Conservation (phyloP, 2,797 vertebrate genomes). For the Alosa sapidissima region DNA sequence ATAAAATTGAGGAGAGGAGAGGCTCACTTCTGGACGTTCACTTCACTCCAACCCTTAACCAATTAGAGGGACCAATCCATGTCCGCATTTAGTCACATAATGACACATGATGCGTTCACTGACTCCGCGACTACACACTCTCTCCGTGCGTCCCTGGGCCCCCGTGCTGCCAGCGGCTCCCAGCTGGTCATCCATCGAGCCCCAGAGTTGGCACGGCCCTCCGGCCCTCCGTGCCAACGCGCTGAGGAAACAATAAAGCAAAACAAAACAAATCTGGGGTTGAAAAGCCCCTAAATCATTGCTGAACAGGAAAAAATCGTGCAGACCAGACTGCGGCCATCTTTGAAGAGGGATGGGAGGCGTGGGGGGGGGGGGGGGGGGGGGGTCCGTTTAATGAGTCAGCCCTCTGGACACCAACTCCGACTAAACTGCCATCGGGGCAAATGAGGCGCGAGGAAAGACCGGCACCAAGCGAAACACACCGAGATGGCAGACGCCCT, state of each 20-base stretch:
- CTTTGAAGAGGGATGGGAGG: slow-evolving; percentile 4
- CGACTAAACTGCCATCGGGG: slow-evolving; percentile 55
- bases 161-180: not conserved
- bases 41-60: not conserved
- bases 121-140: not conserved
- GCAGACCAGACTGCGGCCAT: not conserved
- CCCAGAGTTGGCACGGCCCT: not conserved
- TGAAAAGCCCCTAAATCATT: not conserved
- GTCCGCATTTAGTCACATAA: not conserved
- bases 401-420: slow-evolving; percentile 49
- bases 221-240: not conserved
- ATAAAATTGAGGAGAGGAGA: too few relatives aligned
- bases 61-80: not conserved
- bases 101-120: not conserved
- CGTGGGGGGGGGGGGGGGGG: not conserved
- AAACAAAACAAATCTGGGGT: slow-evolving; percentile 8
- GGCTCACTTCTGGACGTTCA: not conserved
- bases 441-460: slow-evolving; percentile 49
- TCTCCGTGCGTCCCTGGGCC: not conserved
- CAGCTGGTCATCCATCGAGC: not conserved
- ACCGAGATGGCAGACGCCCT: slow-evolving; percentile 13
- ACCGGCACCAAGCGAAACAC: slow-evolving; percentile 56
- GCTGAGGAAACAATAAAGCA: not conserved
- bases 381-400: not conserved
- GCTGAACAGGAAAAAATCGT: not conserved